These are phyloP conservation scores for Phrynocephalus versicolor DNA, from an alignment of 2,113 vertebrate species.

Conservation along the genomic window DNA sequence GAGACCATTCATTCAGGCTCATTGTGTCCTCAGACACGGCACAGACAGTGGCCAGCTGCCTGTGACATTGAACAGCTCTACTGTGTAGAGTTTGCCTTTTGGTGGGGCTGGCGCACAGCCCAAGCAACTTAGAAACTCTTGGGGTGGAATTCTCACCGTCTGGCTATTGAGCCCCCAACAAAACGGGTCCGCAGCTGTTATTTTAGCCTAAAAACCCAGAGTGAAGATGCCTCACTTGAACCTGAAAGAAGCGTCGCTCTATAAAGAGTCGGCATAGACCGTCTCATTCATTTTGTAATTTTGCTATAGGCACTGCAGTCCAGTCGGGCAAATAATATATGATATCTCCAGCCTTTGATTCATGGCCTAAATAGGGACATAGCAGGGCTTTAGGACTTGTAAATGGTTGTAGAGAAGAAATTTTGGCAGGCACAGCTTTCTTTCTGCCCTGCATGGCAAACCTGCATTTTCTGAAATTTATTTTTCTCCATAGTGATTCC, in stretches of 20 bases:
- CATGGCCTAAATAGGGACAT: not conserved
- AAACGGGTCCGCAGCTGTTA: slow-evolving; percentile 16
- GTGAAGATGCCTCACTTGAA: not conserved
- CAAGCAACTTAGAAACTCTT: slow-evolving; percentile 21
- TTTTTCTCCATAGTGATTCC: not conserved
- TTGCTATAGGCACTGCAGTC: not conserved
- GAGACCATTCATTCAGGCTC: not conserved
- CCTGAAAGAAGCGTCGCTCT: not conserved
- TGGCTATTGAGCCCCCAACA: not conserved
- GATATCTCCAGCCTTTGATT: not conserved
- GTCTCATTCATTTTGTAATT: not conserved
- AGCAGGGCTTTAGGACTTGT: not conserved
- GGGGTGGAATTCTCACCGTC: slow-evolving; percentile 29
- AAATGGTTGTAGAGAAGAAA: not conserved
- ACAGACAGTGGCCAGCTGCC: slow-evolving; percentile 24
- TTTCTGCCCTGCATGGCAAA: not conserved
- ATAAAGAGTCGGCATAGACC: not conserved
- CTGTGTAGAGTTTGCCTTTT: slow-evolving; percentile 5
- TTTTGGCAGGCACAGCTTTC: not conserved
- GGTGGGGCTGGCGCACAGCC: slow-evolving; percentile 13
- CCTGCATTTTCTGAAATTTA: not conserved
- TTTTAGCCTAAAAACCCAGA: not conserved
- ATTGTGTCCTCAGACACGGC: slow-evolving; percentile 3
- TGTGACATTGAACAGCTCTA: not conserved
- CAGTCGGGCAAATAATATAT: not conserved